Evolutionary conservation across 1,140 invertebrate genomes (phyloP).

Genomic region (Lucilia sericata): DNA sequence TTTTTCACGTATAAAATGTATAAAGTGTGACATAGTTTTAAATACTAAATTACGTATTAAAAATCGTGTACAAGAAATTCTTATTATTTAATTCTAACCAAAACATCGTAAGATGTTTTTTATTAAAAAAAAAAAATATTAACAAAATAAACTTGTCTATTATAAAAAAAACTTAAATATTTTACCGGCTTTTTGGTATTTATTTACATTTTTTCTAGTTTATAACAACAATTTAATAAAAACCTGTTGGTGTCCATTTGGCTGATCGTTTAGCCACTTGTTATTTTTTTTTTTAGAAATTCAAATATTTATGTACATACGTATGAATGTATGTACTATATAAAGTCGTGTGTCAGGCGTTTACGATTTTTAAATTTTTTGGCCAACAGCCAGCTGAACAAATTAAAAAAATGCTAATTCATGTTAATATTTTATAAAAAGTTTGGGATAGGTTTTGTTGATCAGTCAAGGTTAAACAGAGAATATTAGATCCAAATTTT

Average conservation of each 20-base stretch:
- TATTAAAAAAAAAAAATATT: too few species aligned
- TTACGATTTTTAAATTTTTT: background rate
- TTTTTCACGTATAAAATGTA: too few species aligned
- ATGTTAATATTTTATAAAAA: background rate
- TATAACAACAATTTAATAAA: background rate
- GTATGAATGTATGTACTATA: background rate
- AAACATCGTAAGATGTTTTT: too few species aligned
- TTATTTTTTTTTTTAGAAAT: too few species aligned
- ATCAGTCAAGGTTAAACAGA: background rate
- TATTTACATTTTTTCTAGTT: background rate
- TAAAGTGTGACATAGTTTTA: too few species aligned
- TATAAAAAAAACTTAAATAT: background rate
- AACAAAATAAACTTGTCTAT: background rate
- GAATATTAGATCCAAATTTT: background rate
- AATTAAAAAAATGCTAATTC: background rate
- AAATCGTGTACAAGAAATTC: too few species aligned
- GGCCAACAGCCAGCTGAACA: background rate
- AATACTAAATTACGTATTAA: too few species aligned
- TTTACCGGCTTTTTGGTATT: background rate
- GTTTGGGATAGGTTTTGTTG: background rate
- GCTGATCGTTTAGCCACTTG: too few species aligned
- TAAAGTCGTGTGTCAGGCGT: background rate
- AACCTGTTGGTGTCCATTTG: background rate
- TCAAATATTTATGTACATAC: background rate
- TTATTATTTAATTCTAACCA: too few species aligned